Percentiles rank a stretch among this genome's conserved stretches.
Evolutionary conservation across 2,797 vertebrate species (phyloP).

Genomic region (Allobates femoralis): DNA sequence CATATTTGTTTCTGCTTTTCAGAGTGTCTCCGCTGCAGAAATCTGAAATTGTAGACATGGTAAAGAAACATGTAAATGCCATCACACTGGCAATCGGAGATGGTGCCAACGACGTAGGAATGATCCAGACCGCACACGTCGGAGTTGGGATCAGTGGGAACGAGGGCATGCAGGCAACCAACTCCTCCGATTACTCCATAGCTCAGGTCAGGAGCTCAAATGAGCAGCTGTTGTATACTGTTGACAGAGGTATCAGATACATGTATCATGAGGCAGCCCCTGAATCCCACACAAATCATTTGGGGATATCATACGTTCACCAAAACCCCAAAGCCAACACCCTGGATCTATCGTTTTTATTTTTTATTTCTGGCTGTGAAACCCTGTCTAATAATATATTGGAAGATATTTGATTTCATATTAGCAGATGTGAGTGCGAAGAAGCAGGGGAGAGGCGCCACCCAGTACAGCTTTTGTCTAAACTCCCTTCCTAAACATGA

Average conservation of each 20-base stretch:
- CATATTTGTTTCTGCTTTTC: constrained; percentile 70
- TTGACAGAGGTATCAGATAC: constrained; percentile 13
- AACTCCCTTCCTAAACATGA: constrained; percentile 24
- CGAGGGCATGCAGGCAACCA: constrained; percentile 98
- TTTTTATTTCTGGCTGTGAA: constrained; percentile 15
- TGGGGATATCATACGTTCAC: constrained; percentile 5
- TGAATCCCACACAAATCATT: constrained; percentile 21
- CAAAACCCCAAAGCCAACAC: constrained; percentile 30
- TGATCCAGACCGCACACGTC: constrained; percentile 98
- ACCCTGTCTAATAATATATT: not conserved
- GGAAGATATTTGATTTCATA: constrained; percentile 45
- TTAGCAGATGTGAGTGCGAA: not conserved
- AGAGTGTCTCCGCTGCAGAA: constrained; percentile 98
- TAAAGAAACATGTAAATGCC: constrained; percentile 97
- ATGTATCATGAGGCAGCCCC: not conserved
- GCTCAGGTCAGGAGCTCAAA: constrained; percentile 85
- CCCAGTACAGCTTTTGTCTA: constrained; percentile 37
- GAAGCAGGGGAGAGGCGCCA: not conserved
- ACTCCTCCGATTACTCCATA: constrained; percentile 97
- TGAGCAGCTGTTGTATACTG: not conserved
- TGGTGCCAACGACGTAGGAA: constrained; percentile 97
- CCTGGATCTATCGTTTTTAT: not conserved
- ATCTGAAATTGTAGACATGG: constrained; percentile 98
- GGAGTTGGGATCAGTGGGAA: constrained; percentile 98
- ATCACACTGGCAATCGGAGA: constrained; percentile 98